Evolutionary conservation across 2,888 invertebrate species (phyloP), one percentile per base, ranked within the genome.

Genomic region (Morpho helenor): DNA sequence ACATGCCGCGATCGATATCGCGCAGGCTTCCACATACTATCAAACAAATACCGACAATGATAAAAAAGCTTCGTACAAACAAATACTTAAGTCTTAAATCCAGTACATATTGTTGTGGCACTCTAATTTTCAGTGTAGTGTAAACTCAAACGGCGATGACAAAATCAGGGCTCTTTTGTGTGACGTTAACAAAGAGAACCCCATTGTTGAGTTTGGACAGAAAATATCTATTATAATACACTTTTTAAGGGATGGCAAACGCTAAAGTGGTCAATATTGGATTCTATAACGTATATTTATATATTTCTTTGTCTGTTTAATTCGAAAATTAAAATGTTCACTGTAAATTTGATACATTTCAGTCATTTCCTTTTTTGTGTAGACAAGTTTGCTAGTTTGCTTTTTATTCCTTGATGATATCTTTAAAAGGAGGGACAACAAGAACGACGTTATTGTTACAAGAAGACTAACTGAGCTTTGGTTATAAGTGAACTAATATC

Each of bases 71-170:
- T 73, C 64, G 68, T 63, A 70, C 68, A 67, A 69, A 84, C 74
- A 77, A 77, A 79, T 75, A 44, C 49, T 55, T 55, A 79, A 75
- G 77, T 71, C 69, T 31, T 31, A 78, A 74, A 80, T 80, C 73
- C 80, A 74, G 79, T 77, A 75, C 80, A 80, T 82, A 82, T 86
- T 85, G 86, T 85, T 73, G 65, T 67, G 77, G 83, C 77, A 85
- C 90, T 90, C 82, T 74, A 85, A 87, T 87, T 90, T 84, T 79
- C 87, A 88, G 82, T 84, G 82, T 86, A 80, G 87, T 89, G 87
- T 86, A 86, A 89, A 88, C 80, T 86, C 83, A 87, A 88, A 86
- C 79, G 80, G 82, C 81, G 76, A 79, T 80, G 84, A 87, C 83
- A 82, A 82, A 75, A 75, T 75, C 75, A 69, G 80, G 73, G 69